Conservation (phyloP, 2,113 vertebrate species). For the Sander lucioperca region DNA sequence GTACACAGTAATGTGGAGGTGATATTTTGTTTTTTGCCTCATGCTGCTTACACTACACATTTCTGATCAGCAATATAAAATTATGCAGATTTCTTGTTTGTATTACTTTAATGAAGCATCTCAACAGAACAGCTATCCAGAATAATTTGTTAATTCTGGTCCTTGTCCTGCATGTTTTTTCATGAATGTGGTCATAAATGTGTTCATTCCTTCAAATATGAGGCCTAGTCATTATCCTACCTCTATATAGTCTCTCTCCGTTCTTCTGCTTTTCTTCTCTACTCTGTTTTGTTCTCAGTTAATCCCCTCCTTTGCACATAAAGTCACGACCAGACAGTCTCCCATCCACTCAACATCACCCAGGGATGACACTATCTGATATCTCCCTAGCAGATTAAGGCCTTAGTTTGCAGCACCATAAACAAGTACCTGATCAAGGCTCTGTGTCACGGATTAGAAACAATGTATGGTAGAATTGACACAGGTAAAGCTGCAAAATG, state of each 20-base stretch:
- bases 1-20: slow-evolving; percentile 1
- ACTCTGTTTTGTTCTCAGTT: slow-evolving; percentile 53
- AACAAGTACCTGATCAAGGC: slow-evolving; percentile 81
- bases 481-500: slow-evolving; percentile 76
- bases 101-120: not conserved
- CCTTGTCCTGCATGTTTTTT: not conserved
- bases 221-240: slow-evolving; percentile 9
- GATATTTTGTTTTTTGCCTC: slow-evolving; percentile 7
- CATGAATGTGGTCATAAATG: not conserved
- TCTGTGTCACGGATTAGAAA: slow-evolving; percentile 78
- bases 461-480: slow-evolving; percentile 64
- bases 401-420: slow-evolving; percentile 70
- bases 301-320: slow-evolving; percentile 75
- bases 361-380: slow-evolving; percentile 63
- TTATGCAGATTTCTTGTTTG: not conserved
- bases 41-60: not conserved
- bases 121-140: not conserved
- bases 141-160: not conserved
- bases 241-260: slow-evolving; percentile 26
- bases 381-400: slow-evolving; percentile 74
- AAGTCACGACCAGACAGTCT: slow-evolving; percentile 78
- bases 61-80: not conserved
- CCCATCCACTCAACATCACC: slow-evolving; percentile 63
- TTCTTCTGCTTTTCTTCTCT: slow-evolving; percentile 40
- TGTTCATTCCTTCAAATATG: slow-evolving; percentile 29